Conservation (phyloP, 2,888 invertebrate genomes). For the Acanthopleura granulata region DNA sequence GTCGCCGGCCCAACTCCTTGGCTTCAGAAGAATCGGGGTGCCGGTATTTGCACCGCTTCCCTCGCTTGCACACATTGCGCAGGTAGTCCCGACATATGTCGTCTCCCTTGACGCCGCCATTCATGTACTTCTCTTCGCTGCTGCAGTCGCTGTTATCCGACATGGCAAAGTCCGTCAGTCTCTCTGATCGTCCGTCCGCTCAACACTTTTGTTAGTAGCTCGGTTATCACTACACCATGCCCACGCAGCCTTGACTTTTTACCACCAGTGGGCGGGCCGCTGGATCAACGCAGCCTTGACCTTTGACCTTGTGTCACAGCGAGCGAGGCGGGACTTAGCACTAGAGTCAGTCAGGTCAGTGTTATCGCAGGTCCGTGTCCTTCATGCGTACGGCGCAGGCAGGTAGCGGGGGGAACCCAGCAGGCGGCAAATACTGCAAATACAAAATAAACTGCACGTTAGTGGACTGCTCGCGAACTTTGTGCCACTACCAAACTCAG, state of each 20-base stretch:
- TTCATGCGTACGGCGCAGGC: too few relatives aligned
- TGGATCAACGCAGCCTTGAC: background rate
- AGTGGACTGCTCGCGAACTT: too few relatives aligned
- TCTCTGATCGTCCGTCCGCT: too few relatives aligned
- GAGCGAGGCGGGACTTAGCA: background rate
- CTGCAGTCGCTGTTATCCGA: slow-evolving; percentile 60
- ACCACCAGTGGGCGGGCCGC: background rate
- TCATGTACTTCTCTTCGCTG: slow-evolving; percentile 44
- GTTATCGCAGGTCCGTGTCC: background rate
- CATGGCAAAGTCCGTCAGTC: slow-evolving; percentile 34
- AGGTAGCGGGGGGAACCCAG: background rate
- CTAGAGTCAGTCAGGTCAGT: slow-evolving; percentile 1
- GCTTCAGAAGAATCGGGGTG: slow-evolving; percentile 71
- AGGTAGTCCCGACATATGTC: slow-evolving; percentile 76
- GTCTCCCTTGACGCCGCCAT: slow-evolving; percentile 51
- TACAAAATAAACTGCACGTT: background rate
- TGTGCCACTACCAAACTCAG: too few relatives aligned
- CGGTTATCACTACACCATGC: slow-evolving; percentile 7
- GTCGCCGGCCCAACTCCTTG: slow-evolving; percentile 61
- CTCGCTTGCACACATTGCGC: slow-evolving; percentile 76
- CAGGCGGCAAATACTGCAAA: background rate
- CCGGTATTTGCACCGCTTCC: slow-evolving; percentile 74
- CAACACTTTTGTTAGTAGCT: background rate
- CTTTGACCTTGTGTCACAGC: background rate
- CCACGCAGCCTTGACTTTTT: background rate